Conservation (phyloP, 2,113 vertebrate species). For the Cyrtonyx montezumae region DNA sequence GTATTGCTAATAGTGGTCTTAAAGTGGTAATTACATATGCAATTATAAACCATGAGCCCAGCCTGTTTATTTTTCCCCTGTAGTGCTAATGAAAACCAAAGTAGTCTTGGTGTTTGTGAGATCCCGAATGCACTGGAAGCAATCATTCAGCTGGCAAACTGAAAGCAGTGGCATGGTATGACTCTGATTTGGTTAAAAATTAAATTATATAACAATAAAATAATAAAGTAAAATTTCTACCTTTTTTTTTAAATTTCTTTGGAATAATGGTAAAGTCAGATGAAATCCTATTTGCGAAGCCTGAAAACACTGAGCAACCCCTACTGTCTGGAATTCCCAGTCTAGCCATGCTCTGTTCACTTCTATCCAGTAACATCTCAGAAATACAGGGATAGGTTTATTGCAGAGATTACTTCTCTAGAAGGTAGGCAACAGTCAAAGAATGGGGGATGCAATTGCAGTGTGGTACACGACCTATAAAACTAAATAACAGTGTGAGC, state of each 20-base stretch:
- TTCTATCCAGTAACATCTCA: not conserved
- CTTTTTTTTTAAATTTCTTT: not conserved
- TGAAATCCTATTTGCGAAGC: not conserved
- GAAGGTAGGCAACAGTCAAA: not conserved
- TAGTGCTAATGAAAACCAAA: conserved; percentile 54
- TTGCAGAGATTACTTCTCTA: not conserved
- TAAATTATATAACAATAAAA: not conserved
- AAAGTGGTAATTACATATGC: conserved; percentile 50
- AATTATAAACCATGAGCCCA: conserved; percentile 31
- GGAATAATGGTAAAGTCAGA: not conserved
- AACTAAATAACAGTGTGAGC: not conserved
- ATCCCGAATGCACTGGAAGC: not conserved
- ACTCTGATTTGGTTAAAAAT: not conserved
- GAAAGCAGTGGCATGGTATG: not conserved
- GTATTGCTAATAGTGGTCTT: conserved; percentile 35
- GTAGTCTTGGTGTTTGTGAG: conserved; percentile 21
- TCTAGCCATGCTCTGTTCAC: not conserved
- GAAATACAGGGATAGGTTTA: not conserved
- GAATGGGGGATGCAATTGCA: not conserved
- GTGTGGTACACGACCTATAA: not conserved
- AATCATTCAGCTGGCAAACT: conserved; percentile 1
- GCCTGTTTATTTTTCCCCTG: conserved; percentile 14
- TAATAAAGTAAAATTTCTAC: not conserved
- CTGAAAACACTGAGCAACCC: not conserved
- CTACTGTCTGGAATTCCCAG: not conserved